These are phyloP conservation scores for Drosophila meridiana DNA, from an alignment of 2,888 invertebrate species.

Conservation along the genomic window DNA sequence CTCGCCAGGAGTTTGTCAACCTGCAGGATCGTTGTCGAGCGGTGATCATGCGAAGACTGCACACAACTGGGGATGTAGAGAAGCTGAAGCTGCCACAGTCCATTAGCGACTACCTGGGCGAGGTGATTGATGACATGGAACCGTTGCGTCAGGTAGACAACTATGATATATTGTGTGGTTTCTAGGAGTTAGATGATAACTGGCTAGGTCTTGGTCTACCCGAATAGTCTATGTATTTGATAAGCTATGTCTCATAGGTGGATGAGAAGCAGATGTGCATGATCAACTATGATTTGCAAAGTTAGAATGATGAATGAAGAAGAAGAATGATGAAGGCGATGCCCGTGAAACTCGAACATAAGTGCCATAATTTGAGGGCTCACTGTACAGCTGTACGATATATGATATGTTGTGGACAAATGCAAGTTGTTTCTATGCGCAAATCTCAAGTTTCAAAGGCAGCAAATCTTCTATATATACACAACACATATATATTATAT, in stretches of 20 bases:
- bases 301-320: slow-evolving; percentile 11
- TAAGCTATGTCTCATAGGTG: slow-evolving; percentile 49
- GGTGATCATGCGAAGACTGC: slow-evolving; percentile 87
- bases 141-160: slow-evolving; percentile 84
- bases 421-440: slow-evolving; percentile 18
- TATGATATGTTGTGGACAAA: not conserved
- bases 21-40: slow-evolving; percentile 89
- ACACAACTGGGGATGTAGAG: slow-evolving; percentile 86
- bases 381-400: slow-evolving; percentile 11
- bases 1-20: slow-evolving; percentile 88
- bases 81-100: slow-evolving; percentile 87
- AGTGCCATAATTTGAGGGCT: slow-evolving; percentile 61
- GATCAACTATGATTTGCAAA: slow-evolving; percentile 47
- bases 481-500: not conserved
- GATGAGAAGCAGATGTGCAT: slow-evolving; percentile 47
- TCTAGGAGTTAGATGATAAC: slow-evolving; percentile 44
- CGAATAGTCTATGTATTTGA: slow-evolving; percentile 27
- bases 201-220: not conserved
- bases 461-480: slow-evolving; percentile 1
- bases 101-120: slow-evolving; percentile 87
- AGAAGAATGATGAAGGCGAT: not conserved
- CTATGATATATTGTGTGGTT: slow-evolving; percentile 83
- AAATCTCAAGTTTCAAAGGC: slow-evolving; percentile 34
- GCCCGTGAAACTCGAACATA: slow-evolving; percentile 61
- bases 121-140: slow-evolving; percentile 86